A percentile compares a stretch with the other conserved stretches of the same genome.
Conservation (phyloP, 2,113 vertebrate genomes). For the Astur gentilis region DNA sequence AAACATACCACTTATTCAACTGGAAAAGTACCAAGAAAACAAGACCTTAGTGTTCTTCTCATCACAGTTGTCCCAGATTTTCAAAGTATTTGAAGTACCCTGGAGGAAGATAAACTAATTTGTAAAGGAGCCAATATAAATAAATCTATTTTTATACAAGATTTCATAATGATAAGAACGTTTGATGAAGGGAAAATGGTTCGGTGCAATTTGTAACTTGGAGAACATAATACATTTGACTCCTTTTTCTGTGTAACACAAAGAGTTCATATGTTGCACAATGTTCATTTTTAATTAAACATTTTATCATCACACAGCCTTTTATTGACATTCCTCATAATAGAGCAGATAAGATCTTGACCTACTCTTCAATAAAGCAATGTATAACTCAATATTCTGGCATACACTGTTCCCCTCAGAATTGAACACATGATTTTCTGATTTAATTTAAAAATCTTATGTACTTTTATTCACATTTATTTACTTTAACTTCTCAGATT, state of each 20-base stretch:
- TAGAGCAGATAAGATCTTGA: conserved; percentile 63
- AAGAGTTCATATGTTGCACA: conserved; percentile 43
- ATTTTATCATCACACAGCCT: conserved; percentile 36
- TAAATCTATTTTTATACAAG: neutral
- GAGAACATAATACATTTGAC: neutral
- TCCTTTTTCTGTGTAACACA: conserved; percentile 22
- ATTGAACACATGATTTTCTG: conserved; percentile 42
- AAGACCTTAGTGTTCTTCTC: neutral
- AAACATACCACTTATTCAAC: neutral
- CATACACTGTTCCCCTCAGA: conserved; percentile 17
- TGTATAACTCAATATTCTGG: conserved; percentile 58
- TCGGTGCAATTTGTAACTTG: conserved; percentile 7
- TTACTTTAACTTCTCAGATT: conserved; percentile 20
- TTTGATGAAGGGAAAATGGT: neutral
- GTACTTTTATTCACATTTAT: conserved; percentile 14
- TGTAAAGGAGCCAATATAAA: neutral
- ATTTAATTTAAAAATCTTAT: conserved; percentile 43
- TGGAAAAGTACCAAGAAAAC: neutral
- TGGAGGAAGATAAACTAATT: neutral
- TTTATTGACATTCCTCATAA: conserved; percentile 67
- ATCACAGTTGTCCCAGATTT: neutral
- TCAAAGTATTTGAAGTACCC: neutral
- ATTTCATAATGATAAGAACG: neutral
- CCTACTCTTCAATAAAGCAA: conserved; percentile 52
- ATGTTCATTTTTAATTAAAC: conserved; percentile 71